Evolutionary conservation across 2,888 invertebrate genomes (phyloP), one percentile per base, ranked within the genome.

Genomic region (Artemia sinica): DNA sequence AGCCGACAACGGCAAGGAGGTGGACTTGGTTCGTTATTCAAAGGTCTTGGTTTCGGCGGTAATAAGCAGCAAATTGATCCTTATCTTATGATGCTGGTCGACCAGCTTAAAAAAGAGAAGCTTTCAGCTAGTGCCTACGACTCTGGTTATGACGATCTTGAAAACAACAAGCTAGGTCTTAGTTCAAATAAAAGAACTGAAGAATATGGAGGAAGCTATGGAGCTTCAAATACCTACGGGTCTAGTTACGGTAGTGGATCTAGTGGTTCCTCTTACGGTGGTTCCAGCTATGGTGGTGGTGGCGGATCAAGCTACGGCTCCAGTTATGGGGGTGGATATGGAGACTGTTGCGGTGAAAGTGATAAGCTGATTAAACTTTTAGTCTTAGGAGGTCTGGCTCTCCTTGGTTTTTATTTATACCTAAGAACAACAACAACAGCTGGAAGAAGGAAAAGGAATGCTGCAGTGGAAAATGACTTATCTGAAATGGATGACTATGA

Each of bases 311-410:
- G 71, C 5, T 71, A 71, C 28, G 68, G 69, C 41, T 49, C 66
- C 12, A 65, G 67, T 2, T 71, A 71, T 18, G 72, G 71, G 14
- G 70, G 71, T 50, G 71, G 72, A 28, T 70, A 70, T 14, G 70
- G 68, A 52, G 71, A 69, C 49, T 52, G 69, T 52, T 67, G 68
- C 28, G 18, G 51, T 8, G 48, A 52, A 49, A 65, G 65, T 28
- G 67, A 70, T 58, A 52, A 51, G 41, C 49, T 70, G 5, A 65
- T 70, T 50, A 67, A 67, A 13, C 49, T 70, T 2, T 28, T 70
- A 13, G 66, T 68, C 11, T 66, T 70, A 13, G 70, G 68, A 14
- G 48, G 63, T n/a, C 66, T 70, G 41, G 70, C 68, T 28, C 50
- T 70, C 14, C 67, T 70, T 49, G 70, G 68, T 13, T 70, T 70